Percentiles rank a stretch among this genome's conserved stretches.
These are phyloP conservation scores for Anguilla pacifica DNA, from an alignment of 2,797 vertebrate genomes.

Conservation along the genomic window DNA sequence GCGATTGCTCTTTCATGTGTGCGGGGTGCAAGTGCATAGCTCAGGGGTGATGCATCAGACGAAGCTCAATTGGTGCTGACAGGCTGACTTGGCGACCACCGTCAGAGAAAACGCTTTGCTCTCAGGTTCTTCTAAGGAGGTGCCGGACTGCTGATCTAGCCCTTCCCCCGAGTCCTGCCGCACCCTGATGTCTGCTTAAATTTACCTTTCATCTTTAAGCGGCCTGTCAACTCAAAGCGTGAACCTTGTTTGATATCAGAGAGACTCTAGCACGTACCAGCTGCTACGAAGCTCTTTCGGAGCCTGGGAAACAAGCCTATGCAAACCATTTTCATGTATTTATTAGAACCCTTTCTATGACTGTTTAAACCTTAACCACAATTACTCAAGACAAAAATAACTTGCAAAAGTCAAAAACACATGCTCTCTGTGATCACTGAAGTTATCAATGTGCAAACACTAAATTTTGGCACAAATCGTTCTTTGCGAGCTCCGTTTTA, in stretches of 20 bases:
- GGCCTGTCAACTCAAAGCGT: background rate
- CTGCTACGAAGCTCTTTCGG: background rate
- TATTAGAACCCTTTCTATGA: background rate
- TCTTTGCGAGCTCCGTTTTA: background rate
- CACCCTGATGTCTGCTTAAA: background rate
- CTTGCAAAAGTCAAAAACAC: background rate
- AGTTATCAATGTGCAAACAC: background rate
- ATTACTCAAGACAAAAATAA: background rate
- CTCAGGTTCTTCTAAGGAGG: background rate
- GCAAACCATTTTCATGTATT: background rate
- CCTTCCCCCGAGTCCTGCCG: background rate
- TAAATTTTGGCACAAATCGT: background rate
- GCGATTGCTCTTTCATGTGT: background rate
- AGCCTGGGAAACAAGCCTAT: background rate
- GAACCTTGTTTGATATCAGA: background rate
- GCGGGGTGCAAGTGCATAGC: background rate
- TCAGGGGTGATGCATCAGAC: conserved; percentile 5
- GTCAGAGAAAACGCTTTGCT: background rate
- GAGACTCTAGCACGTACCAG: background rate
- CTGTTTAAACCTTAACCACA: background rate
- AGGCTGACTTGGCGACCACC: conserved; percentile 1
- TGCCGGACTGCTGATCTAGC: too few relatives aligned
- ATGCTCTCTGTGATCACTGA: background rate
- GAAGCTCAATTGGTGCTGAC: background rate
- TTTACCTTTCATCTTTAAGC: conserved; percentile 2